phyloP scores from a whole-genome alignment of 2,888 invertebrate species.

The Eilema griseolum region DNA sequence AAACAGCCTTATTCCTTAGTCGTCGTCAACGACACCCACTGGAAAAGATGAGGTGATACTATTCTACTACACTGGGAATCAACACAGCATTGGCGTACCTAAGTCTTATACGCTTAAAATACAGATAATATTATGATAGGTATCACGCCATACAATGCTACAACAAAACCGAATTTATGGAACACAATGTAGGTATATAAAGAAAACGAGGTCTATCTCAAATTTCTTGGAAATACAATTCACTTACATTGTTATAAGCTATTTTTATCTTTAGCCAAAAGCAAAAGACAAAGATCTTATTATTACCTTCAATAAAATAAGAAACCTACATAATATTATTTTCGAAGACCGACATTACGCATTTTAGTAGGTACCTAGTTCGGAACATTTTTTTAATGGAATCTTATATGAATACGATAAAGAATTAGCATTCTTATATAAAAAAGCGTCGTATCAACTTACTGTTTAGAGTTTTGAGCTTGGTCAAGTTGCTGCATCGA shows the following conservation, averaged over 20 bases:
- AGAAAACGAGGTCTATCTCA: not conserved
- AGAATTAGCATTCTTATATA: not conserved
- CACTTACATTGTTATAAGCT: not conserved
- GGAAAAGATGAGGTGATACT: too few species aligned
- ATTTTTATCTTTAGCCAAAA: not conserved
- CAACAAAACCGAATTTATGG: not conserved
- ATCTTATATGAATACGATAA: not conserved
- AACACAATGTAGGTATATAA: constrained; percentile 2
- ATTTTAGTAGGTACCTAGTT: not conserved
- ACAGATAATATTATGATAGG: not conserved
- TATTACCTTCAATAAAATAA: not conserved
- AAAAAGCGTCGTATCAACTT: constrained; percentile 45
- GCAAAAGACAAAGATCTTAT: not conserved
- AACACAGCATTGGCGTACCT: too few species aligned
- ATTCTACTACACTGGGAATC: too few species aligned
- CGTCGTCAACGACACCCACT: too few species aligned
- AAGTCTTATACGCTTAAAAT: not conserved
- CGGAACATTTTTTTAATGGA: not conserved
- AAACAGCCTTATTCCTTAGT: not conserved
- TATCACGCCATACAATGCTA: not conserved
- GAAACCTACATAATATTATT: not conserved
- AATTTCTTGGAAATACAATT: not conserved
- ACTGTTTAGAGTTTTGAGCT: constrained; percentile 40
- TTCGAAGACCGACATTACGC: not conserved
- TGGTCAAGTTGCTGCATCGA: constrained; percentile 55